Evolutionary conservation across 1,140 invertebrate genomes (phyloP).

Genomic region (Rhopalosiphum maidis): DNA sequence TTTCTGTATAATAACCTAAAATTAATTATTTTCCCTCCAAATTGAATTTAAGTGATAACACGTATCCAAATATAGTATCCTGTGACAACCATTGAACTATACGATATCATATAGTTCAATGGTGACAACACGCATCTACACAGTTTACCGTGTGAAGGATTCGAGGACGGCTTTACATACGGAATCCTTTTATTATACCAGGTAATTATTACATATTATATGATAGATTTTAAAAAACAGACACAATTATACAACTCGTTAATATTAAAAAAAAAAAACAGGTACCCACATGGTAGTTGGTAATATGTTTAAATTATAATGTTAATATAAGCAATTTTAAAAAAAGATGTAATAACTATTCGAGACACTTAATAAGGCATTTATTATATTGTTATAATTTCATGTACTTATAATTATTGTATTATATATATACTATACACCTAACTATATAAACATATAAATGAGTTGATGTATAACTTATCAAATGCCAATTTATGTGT

Average conservation of each 20-base stretch:
- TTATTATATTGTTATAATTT: no score
- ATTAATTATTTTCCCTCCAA: not conserved
- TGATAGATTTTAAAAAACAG: not conserved
- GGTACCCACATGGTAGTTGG: no score
- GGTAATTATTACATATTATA: slow-evolving; percentile 17
- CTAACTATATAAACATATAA: not conserved
- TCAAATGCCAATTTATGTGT: not conserved
- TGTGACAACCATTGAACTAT: no score
- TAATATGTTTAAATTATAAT: no score
- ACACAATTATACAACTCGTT: not conserved
- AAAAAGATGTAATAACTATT: no score
- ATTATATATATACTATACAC: not conserved
- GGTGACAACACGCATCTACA: slow-evolving; percentile 36
- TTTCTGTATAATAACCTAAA: slow-evolving; percentile 6
- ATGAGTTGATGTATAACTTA: not conserved
- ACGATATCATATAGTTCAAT: no score
- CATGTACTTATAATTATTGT: no score
- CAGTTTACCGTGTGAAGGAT: not conserved
- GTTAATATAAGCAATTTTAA: no score
- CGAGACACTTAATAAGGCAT: no score
- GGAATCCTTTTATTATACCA: not conserved
- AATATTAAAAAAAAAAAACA: no score
- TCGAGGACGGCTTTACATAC: not conserved
- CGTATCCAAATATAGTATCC: slow-evolving; percentile 30
- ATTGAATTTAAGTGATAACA: slow-evolving; percentile 33